Conservation (phyloP, 2,797 vertebrate species). For the Pseudopleuronectes americanus region DNA sequence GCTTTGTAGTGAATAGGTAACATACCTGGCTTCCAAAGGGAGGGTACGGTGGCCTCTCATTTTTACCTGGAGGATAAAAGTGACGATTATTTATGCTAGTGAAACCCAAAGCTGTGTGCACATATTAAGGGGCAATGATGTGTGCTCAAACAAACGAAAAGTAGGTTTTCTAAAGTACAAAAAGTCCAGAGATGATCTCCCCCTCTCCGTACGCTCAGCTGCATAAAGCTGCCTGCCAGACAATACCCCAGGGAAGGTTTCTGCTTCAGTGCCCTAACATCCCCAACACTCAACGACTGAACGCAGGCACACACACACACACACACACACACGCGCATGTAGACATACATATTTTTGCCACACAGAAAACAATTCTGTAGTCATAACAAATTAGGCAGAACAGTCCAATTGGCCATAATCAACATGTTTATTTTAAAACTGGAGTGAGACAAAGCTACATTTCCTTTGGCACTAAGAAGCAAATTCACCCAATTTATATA, state of each 20-base stretch:
- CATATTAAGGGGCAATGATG: conserved; percentile 33
- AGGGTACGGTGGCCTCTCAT: conserved; percentile 89
- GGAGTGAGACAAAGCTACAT: conserved; percentile 14
- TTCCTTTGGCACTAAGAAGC: neutral
- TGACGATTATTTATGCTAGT: conserved; percentile 6
- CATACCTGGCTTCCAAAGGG: conserved; percentile 90
- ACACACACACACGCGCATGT: conserved; percentile 21
- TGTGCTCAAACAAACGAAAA: conserved; percentile 60
- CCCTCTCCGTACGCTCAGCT: conserved; percentile 72
- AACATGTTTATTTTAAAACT: conserved; percentile 33
- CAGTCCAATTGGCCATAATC: conserved; percentile 25
- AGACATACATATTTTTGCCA: conserved; percentile 46
- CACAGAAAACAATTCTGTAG: conserved; percentile 62
- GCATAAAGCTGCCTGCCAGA: conserved; percentile 78
- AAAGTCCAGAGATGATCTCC: conserved; percentile 73
- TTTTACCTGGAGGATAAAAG: conserved; percentile 86
- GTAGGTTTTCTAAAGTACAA: conserved; percentile 70
- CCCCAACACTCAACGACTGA: conserved; percentile 71
- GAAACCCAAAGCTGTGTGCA: conserved; percentile 21
- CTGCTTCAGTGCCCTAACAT: conserved; percentile 80
- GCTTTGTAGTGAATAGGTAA: neutral
- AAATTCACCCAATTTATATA: conserved; percentile 1
- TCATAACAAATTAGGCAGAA: conserved; percentile 54
- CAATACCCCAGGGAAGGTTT: conserved; percentile 80
- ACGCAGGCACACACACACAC: conserved; percentile 45